Evolutionary conservation across 1,140 invertebrate genomes (phyloP).

Genomic region (Papilio helenus): DNA sequence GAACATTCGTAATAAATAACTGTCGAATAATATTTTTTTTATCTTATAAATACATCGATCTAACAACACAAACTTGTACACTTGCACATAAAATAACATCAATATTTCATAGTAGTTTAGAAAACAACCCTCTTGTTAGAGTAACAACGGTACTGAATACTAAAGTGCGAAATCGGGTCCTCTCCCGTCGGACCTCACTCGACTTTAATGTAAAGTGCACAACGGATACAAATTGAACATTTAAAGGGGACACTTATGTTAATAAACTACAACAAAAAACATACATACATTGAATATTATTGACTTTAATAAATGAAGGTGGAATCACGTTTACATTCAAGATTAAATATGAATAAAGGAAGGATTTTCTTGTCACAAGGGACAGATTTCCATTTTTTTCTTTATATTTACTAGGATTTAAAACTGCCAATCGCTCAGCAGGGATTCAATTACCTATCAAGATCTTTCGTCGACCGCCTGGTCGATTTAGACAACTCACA

Average conservation of each 20-base stretch:
- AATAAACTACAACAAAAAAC: neutral
- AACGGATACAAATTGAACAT: neutral
- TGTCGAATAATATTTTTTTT: neutral
- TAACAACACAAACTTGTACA: neutral
- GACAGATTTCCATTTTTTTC: neutral
- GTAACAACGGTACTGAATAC: neutral
- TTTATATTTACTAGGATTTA: neutral
- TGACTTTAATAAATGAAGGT: neutral
- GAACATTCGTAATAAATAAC: neutral
- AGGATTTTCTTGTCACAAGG: neutral
- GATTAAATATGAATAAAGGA: neutral
- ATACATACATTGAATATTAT: neutral
- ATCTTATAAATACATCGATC: too few species aligned
- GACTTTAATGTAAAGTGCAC: neutral
- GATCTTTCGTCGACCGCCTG: neutral
- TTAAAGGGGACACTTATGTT: neutral
- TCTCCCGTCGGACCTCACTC: neutral
- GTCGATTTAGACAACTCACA: too few species aligned
- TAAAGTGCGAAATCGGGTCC: slow-evolving; percentile 13
- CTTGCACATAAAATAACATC: neutral
- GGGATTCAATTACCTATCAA: neutral
- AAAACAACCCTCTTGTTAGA: slow-evolving; percentile 8
- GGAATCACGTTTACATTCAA: neutral
- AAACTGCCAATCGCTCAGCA: neutral
- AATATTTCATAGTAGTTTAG: slow-evolving; percentile 9